Percentiles rank a stretch among this genome's conserved stretches.
phyloP scores from a whole-genome alignment of 2,888 invertebrate genomes.

The Brachylomia viminalis region DNA sequence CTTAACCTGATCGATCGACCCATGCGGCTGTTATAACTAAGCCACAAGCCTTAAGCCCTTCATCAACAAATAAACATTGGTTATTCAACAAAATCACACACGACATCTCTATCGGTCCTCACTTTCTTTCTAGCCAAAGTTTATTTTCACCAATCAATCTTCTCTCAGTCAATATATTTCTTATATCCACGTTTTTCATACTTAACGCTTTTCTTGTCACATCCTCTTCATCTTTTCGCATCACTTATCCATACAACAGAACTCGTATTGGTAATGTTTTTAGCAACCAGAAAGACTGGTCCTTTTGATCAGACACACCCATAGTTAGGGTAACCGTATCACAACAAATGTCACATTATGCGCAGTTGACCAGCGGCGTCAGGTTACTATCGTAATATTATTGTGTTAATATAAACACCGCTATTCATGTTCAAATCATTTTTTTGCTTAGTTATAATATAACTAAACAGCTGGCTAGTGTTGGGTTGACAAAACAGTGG shows the following conservation, averaged over 20 bases:
- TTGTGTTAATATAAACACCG: conserved; percentile 47
- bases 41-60: too few species aligned
- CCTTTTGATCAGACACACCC: background rate
- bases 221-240: background rate
- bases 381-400: conserved; percentile 51
- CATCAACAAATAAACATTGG: too few species aligned
- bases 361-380: conserved; percentile 55
- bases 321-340: conserved; percentile 45
- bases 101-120: background rate
- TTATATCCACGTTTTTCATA: background rate
- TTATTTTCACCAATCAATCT: background rate
- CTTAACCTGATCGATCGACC: too few species aligned
- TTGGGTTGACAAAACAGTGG: conserved; percentile 48
- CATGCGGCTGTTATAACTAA: too few species aligned
- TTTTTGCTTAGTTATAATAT: conserved; percentile 43
- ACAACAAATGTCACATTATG: conserved; percentile 48
- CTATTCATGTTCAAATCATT: conserved; percentile 55
- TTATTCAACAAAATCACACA: too few species aligned
- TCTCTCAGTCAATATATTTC: background rate
- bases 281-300: background rate
- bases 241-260: background rate
- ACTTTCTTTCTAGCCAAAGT: background rate
- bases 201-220: background rate
- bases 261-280: background rate
- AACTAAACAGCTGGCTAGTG: conserved; percentile 41